Conservation (phyloP, 1,140 invertebrate genomes). For the Myzus persicae region DNA sequence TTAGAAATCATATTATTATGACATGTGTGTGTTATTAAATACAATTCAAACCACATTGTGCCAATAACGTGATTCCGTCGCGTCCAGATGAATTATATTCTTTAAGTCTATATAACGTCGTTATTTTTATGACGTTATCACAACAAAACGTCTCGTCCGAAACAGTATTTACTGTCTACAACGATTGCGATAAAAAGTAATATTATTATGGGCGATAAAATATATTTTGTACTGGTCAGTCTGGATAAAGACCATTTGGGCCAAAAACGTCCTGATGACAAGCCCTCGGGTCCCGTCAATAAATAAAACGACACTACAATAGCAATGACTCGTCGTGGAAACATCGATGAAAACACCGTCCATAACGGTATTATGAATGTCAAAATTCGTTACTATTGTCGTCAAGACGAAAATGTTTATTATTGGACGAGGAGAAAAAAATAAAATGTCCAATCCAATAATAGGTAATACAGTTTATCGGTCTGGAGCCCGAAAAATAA, state of each 20-base stretch:
- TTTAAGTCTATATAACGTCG: background rate
- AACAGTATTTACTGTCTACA: background rate
- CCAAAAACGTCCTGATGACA: background rate
- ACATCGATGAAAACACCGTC: background rate
- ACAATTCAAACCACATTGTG: background rate
- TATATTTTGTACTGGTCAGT: background rate
- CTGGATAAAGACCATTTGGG: background rate
- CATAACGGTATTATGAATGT: background rate
- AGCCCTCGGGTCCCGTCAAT: background rate
- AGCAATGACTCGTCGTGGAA: background rate
- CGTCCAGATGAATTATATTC: background rate
- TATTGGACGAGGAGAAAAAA: background rate
- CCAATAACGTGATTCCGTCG: background rate
- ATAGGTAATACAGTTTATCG: background rate
- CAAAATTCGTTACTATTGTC: background rate
- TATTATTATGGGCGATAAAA: background rate
- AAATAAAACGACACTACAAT: background rate
- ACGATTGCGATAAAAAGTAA: background rate
- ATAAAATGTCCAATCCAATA: background rate
- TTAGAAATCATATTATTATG: background rate
- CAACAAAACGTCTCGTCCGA: background rate
- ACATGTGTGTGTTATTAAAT: background rate
- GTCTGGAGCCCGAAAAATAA: background rate
- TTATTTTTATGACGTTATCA: constrained; percentile 5
- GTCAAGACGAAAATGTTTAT: background rate